A percentile compares a stretch with the other conserved stretches of the same genome.
phyloP scores from a whole-genome alignment of 2,888 invertebrate species.

The Stenoptilia bipunctidactyla region DNA sequence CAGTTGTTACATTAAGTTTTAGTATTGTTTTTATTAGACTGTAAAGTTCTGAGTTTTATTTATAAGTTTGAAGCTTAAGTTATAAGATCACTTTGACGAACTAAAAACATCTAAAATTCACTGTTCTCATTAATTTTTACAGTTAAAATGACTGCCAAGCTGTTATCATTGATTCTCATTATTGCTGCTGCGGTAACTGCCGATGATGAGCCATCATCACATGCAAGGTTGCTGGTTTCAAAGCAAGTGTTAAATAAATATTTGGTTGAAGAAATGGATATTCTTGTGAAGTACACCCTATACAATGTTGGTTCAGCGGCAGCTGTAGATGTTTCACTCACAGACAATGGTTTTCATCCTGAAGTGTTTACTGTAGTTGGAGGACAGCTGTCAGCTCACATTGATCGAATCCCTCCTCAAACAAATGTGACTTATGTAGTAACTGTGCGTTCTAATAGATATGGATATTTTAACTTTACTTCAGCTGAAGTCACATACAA shows the following conservation, averaged over 20 bases:
- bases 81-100: too few relatives aligned
- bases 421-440: constrained; percentile 95
- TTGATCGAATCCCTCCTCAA: constrained; percentile 92
- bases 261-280: constrained; percentile 95
- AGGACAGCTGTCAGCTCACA: constrained; percentile 84
- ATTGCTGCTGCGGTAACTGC: constrained; percentile 58
- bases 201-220: constrained; percentile 79
- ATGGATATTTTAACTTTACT: constrained; percentile 97
- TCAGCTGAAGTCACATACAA: constrained; percentile 94
- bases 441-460: constrained; percentile 89
- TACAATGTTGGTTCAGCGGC: constrained; percentile 94
- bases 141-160: constrained; percentile 54
- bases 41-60: too few relatives aligned
- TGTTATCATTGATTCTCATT: constrained; percentile 53
- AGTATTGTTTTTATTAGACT: too few relatives aligned
- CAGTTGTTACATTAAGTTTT: too few relatives aligned
- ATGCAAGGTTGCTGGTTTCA: constrained; percentile 88
- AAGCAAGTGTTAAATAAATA: constrained; percentile 97
- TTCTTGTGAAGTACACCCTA: constrained; percentile 93
- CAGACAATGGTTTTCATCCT: constrained; percentile 92
- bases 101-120: too few relatives aligned
- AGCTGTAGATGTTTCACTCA: constrained; percentile 89
- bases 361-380: constrained; percentile 92
- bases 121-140: too few relatives aligned
- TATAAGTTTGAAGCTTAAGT: too few relatives aligned